Evolutionary conservation across 2,888 invertebrate genomes (phyloP).

Genomic region (Drosophila antonietae): DNA sequence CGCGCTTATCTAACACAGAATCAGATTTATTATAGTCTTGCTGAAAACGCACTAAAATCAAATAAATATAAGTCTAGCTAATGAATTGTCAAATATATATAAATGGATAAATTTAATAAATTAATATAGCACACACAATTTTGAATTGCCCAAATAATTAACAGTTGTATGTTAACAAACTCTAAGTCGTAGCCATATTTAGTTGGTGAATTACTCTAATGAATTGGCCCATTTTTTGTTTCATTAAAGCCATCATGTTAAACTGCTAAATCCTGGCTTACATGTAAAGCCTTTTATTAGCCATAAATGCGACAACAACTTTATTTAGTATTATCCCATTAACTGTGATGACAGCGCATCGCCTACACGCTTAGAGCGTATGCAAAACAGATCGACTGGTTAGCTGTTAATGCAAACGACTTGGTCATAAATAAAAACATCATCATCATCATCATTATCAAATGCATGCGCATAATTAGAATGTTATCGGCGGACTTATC

Average conservation of each 20-base stretch:
- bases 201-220: conserved; percentile 12
- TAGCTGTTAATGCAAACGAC: conserved; percentile 22
- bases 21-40: neutral
- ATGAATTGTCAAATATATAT: neutral
- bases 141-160: conserved; percentile 13
- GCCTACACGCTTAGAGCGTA: conserved; percentile 16
- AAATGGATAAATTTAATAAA: neutral
- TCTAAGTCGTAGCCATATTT: conserved; percentile 13
- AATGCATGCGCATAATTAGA: conserved; percentile 55
- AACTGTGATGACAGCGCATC: conserved; percentile 25
- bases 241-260: conserved; percentile 9
- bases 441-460: conserved; percentile 48
- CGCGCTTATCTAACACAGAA: neutral
- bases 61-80: neutral
- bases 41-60: neutral
- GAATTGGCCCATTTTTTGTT: conserved; percentile 11
- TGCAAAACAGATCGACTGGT: conserved; percentile 20
- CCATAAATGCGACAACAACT: conserved; percentile 28
- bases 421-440: conserved; percentile 56
- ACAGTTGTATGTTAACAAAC: conserved; percentile 25
- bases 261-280: conserved; percentile 6
- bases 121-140: conserved; percentile 21
- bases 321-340: conserved; percentile 42
- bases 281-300: conserved; percentile 18
- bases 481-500: conserved; percentile 54